A percentile compares a stretch with the other conserved stretches of the same genome.
Evolutionary conservation across 2,888 invertebrate species (phyloP).

Genomic region (Parascotia fuliginaria): DNA sequence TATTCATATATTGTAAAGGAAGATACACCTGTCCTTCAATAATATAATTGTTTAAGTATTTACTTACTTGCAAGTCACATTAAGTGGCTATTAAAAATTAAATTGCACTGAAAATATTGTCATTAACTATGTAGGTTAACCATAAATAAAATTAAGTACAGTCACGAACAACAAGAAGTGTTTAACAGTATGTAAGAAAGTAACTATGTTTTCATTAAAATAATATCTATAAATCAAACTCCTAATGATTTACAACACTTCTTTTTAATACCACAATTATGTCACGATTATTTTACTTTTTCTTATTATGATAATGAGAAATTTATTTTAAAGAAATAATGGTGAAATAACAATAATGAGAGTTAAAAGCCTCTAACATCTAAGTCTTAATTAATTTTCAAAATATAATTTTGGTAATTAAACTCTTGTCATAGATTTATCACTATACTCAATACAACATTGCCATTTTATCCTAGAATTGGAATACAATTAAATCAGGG

Average conservation of each 20-base stretch:
- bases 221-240: background rate
- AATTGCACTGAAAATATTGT: conserved; percentile 52
- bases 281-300: conserved; percentile 1
- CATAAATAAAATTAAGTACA: conserved; percentile 44
- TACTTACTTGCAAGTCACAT: conserved; percentile 37
- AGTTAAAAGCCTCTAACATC: conserved; percentile 34
- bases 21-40: conserved; percentile 25
- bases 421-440: conserved; percentile 14
- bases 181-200: conserved; percentile 12
- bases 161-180: conserved; percentile 49
- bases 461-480: conserved; percentile 14
- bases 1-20: conserved; percentile 24
- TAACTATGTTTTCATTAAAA: conserved; percentile 2
- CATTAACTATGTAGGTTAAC: conserved; percentile 37
- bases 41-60: conserved; percentile 29
- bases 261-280: background rate
- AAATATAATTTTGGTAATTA: conserved; percentile 8
- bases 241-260: background rate
- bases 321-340: conserved; percentile 13
- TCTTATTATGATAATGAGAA: conserved; percentile 21
- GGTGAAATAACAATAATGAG: conserved; percentile 27
- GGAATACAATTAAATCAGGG: conserved; percentile 12
- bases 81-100: conserved; percentile 43
- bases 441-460: conserved; percentile 11
- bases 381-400: conserved; percentile 17